A percentile compares a stretch with the other conserved stretches of the same genome.
phyloP scores from a whole-genome alignment of 2,113 vertebrate genomes.

The Centropus bengalensis region DNA sequence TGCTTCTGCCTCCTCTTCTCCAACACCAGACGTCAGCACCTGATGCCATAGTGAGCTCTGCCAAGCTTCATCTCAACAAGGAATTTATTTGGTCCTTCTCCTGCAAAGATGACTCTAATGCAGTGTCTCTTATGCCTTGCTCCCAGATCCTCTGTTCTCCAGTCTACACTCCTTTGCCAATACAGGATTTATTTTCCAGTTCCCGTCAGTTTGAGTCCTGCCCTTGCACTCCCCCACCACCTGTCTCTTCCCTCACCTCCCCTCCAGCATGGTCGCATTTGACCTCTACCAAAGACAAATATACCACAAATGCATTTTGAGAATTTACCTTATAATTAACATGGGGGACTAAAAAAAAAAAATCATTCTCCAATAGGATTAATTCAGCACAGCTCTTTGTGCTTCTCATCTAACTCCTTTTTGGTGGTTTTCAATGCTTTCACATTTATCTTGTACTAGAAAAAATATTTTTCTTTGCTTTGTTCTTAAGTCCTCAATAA shows the following conservation, averaged over 20 bases:
- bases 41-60: constrained; percentile 55
- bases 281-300: constrained; percentile 47
- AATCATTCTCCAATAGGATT: neutral
- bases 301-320: constrained; percentile 7
- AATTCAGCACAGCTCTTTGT: neutral
- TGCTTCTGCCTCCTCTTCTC: constrained; percentile 58
- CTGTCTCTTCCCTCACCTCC: constrained; percentile 4
- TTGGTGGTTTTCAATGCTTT: neutral
- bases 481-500: constrained; percentile 27
- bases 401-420: neutral
- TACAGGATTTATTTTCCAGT: constrained; percentile 47
- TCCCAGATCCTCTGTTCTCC: constrained; percentile 6
- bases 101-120: constrained; percentile 34
- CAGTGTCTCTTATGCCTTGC: constrained; percentile 17
- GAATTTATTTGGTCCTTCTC: constrained; percentile 45
- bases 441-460: neutral
- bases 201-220: neutral
- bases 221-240: neutral
- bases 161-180: neutral
- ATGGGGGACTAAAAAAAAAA: neutral
- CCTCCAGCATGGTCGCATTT: neutral
- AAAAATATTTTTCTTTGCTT: neutral
- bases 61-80: constrained; percentile 57
- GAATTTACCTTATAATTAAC: neutral
- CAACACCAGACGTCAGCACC: constrained; percentile 69